A percentile compares a stretch with the other conserved stretches of the same genome.
Evolutionary conservation across 2,888 invertebrate genomes (phyloP).

Genomic region (Nomada fabriciana): DNA sequence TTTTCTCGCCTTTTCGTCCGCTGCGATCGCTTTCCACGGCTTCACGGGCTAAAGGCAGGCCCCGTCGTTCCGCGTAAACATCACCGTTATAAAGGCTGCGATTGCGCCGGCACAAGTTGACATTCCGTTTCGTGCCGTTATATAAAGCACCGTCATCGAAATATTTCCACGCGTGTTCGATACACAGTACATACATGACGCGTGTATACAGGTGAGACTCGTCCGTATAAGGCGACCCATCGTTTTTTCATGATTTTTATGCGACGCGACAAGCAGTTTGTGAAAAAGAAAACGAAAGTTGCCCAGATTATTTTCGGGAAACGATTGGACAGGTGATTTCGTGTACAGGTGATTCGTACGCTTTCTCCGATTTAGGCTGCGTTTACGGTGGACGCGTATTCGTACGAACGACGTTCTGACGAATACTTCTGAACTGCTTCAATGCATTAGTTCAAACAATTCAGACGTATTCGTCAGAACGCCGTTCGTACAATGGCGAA

Average conservation of each 20-base stretch:
- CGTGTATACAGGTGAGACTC: not conserved
- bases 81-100: slow-evolving; percentile 63
- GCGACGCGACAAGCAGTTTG: not conserved
- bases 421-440: too few species aligned
- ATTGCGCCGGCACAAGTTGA: slow-evolving; percentile 54
- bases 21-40: slow-evolving; percentile 38
- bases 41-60: slow-evolving; percentile 41
- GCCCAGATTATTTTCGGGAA: not conserved
- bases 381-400: too few species aligned
- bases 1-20: too few species aligned
- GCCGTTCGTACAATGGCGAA: too few species aligned
- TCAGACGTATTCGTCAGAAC: too few species aligned
- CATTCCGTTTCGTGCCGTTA: slow-evolving; percentile 73
- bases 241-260: not conserved
- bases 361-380: not conserved
- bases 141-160: slow-evolving; percentile 70
- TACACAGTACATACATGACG: too few species aligned
- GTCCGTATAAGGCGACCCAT: not conserved
- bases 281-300: not conserved
- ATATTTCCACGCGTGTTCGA: slow-evolving; percentile 60
- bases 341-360: not conserved
- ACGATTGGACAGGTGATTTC: not conserved
- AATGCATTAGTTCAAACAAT: too few species aligned
- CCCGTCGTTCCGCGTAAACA: slow-evolving; percentile 50
- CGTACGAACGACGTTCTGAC: too few species aligned